Evolutionary conservation across 1,140 invertebrate species (phyloP), one percentile per base, ranked within the genome.

Genomic region (Achroia grisella): DNA sequence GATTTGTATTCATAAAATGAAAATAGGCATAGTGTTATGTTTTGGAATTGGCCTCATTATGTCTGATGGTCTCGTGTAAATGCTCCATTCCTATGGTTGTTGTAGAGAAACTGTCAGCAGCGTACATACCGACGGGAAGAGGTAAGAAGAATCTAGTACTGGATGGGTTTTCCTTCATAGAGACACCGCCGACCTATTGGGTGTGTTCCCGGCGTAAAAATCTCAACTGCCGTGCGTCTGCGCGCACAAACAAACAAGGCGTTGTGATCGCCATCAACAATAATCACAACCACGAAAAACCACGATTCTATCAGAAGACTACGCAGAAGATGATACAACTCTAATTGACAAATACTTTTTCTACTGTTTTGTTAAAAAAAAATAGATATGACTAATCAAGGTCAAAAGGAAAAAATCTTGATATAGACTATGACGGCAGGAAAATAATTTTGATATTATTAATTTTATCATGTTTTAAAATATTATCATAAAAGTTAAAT

Each of bases 91-190:
- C 17, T 23, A 6, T 23, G 17, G 6, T 52, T n/a, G 37, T 69
- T 73, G 14, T 62, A 73, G 73, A 50, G 9, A 54, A 52, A 44
- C 12, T 73, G 39, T 56, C 35, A 10, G 73, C 71, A 5, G 70
- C 66, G 5, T 78, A 81, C 37, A 49, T 77, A 33, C 67, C 74
- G 5, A 77, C 77, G 8, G 62, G 64, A 8, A 56, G 67, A 17
- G 77, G 77, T 11, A 70, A 71, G 36, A 55, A 54, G 11, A 56
- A 62, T 32, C 50, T 81, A 32, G 49, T 78, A 10, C 15, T 81
- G 8, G 48, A 72, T 15, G 78, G 71, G 4, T 81, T 52, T 33
- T 72, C 74, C 6, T 81, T 74, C 54, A 57, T 36, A 14, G 66
- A 72, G 43, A 43, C 48, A 0, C 1, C 48, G 5, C 48, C 72